phyloP scores from a whole-genome alignment of 2,113 vertebrate genomes.

The Urocolius indicus region DNA sequence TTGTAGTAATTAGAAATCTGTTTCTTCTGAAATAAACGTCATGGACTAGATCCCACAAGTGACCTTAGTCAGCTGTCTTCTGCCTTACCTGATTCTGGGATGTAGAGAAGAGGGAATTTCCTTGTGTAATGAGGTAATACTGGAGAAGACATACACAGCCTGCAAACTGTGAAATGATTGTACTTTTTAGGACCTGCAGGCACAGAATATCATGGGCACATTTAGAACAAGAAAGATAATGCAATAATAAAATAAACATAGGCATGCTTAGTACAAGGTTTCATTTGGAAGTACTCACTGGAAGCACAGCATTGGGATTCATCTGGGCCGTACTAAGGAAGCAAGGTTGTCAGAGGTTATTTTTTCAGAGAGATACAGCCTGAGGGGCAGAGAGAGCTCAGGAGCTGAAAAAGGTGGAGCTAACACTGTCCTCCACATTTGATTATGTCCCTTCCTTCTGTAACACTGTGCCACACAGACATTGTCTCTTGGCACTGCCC shows the following conservation, averaged over 20 bases:
- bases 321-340: neutral
- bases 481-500: neutral
- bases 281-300: neutral
- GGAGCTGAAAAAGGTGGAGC: neutral
- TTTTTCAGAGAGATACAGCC: neutral
- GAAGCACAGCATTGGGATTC: neutral
- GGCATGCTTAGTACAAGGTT: neutral
- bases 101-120: neutral
- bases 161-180: neutral
- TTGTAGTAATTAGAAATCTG: neutral
- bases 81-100: neutral
- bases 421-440: rapidly evolving
- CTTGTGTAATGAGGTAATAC: neutral
- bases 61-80: neutral
- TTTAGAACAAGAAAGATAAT: neutral
- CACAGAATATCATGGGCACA: neutral
- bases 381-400: neutral
- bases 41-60: neutral
- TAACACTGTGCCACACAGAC: rapidly evolving
- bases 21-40: neutral
- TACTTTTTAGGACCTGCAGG: neutral
- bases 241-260: neutral
- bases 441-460: neutral
- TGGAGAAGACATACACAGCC: neutral
- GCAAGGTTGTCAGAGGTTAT: neutral